phyloP scores from a whole-genome alignment of 2,113 vertebrate genomes.

The Pandion haliaetus region DNA sequence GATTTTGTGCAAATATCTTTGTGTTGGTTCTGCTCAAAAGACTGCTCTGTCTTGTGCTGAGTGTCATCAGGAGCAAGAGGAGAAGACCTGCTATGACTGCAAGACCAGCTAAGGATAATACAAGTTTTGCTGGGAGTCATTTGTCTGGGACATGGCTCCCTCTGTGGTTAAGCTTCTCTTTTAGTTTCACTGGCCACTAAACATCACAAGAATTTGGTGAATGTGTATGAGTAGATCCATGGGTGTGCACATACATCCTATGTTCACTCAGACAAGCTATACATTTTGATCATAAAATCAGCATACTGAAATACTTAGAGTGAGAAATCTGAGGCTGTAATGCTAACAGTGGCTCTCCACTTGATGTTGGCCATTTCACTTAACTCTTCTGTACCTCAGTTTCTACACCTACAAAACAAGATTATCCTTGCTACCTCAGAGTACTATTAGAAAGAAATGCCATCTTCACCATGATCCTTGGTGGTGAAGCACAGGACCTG shows the following conservation, averaged over 20 bases:
- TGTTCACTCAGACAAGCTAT: neutral
- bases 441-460: neutral
- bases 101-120: neutral
- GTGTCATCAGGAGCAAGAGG: constrained; percentile 12
- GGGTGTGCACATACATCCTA: neutral
- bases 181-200: neutral
- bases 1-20: constrained; percentile 40
- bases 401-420: neutral
- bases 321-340: neutral
- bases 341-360: rapidly evolving
- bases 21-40: neutral
- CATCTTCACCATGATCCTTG: rapidly evolving
- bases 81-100: neutral
- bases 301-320: neutral
- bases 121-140: neutral
- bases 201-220: neutral
- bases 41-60: constrained; percentile 11
- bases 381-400: neutral
- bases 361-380: neutral
- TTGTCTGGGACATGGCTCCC: neutral
- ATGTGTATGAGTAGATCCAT: rapidly evolving
- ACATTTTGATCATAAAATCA: neutral
- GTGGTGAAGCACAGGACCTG: neutral
- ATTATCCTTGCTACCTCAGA: neutral
- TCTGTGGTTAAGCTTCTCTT: neutral